Evolutionary conservation across 1,140 invertebrate species (phyloP), one percentile per base, ranked within the genome.

Genomic region (Pseudomyrmex dendroicus): DNA sequence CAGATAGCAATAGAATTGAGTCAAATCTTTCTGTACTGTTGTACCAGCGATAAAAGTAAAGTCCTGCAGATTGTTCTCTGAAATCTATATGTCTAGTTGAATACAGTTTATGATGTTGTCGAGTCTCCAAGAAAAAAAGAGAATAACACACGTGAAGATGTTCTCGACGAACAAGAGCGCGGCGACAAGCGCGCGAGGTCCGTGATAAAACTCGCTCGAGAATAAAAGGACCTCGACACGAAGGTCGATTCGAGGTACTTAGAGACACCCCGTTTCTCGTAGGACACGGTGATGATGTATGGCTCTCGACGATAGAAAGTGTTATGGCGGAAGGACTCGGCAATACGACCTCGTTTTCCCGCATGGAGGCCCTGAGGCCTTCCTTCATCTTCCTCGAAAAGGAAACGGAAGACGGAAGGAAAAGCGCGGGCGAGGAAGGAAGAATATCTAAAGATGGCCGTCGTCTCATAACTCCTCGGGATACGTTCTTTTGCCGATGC

Each of bases 241-340:
- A 90, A 86, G 89, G 74, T 87, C 87, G 91, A 90, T 91, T 92
- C 87, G 83, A 82, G 85, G 89, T 89, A 92, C 91, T 92, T 92
- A 90, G 88, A 90, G 72, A 84, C 74, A 83, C 67, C 85, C 35
- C 84, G 80, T 62, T 77, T 82, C 88, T 92, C 89, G 90, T 90
- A 80, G 85, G 87, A 88, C 83, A 91, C 87, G 89, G 92, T 89
- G 90, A 92, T 92, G 92, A 92, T 91, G 89, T 92, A 92, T 91
- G 89, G 91, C 86, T 89, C 91, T 91, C 73, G 84, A 80, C 86
- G 90, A 91, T 85, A 76, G 89, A 87, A 78, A 76, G 87, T 66
- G 91, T 87, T 87, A 84, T 68, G 76, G 80, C 78, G 80, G 67
- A 68, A 73, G 70, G 87, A 85, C 84, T 90, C 59, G 59, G 52